These are phyloP conservation scores for Mystacides longicornis DNA, from an alignment of 2,888 invertebrate species.

Conservation along the genomic window DNA sequence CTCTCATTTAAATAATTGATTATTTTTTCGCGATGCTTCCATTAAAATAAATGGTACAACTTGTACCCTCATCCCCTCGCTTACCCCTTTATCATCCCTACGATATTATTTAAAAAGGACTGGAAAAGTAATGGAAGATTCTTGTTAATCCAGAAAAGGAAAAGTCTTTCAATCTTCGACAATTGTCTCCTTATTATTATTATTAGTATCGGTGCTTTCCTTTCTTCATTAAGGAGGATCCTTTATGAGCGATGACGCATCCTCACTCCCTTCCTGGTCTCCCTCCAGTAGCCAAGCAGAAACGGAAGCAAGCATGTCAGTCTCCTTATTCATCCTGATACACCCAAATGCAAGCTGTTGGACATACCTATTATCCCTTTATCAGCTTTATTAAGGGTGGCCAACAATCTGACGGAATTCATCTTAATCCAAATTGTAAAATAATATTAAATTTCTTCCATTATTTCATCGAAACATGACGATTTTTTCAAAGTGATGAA, in stretches of 20 bases:
- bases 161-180: conserved; percentile 1
- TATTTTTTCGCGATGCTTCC: background rate
- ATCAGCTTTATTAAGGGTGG: too few relatives aligned
- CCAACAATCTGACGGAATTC: too few relatives aligned
- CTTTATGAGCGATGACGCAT: conserved; percentile 1
- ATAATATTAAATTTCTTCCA: too few relatives aligned
- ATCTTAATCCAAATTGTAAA: too few relatives aligned
- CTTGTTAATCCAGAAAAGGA: conserved; percentile 5
- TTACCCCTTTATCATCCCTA: background rate
- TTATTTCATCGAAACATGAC: too few relatives aligned
- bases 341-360: too few relatives aligned
- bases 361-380: too few relatives aligned
- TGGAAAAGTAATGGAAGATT: conserved; percentile 2
- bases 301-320: too few relatives aligned
- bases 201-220: background rate
- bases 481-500: too few relatives aligned
- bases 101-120: background rate
- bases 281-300: too few relatives aligned
- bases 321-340: too few relatives aligned
- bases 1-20: background rate
- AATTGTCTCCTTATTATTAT: too few relatives aligned
- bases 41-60: background rate
- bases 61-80: background rate
- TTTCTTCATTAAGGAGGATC: conserved; percentile 2
- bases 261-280: conserved; percentile 1